Conservation (phyloP, 2,113 vertebrate species). For the Sceloporus undulatus region DNA sequence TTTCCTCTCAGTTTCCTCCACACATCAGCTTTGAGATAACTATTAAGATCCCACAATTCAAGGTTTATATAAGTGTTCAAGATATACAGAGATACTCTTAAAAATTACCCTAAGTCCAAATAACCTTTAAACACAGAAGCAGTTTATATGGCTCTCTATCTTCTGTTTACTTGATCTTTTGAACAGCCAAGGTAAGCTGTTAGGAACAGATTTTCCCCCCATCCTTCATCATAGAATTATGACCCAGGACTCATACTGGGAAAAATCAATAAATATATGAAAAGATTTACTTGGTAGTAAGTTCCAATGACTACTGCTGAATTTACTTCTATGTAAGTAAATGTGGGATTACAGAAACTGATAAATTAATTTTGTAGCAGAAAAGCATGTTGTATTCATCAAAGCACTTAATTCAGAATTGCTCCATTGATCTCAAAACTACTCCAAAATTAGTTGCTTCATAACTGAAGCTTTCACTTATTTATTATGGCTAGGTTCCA, state of each 20-base stretch:
- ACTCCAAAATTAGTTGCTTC: slow-evolving; percentile 31
- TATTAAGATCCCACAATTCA: slow-evolving; percentile 76
- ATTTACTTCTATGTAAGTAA: neutral
- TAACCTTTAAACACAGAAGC: slow-evolving; percentile 60
- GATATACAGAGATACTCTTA: slow-evolving; percentile 59
- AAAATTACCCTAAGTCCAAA: slow-evolving; percentile 64
- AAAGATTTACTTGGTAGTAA: slow-evolving; percentile 1
- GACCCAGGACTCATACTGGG: neutral
- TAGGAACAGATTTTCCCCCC: slow-evolving; percentile 33
- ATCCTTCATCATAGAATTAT: neutral
- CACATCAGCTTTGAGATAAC: slow-evolving; percentile 74
- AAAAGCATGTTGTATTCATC: neutral
- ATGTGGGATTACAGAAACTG: neutral
- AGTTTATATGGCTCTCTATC: slow-evolving; percentile 57
- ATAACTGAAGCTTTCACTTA: slow-evolving; percentile 16
- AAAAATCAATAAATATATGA: neutral
- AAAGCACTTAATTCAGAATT: slow-evolving; percentile 33
- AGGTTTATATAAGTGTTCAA: slow-evolving; percentile 65
- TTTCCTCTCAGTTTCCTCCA: slow-evolving; percentile 79
- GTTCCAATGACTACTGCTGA: neutral
- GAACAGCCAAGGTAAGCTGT: slow-evolving; percentile 42
- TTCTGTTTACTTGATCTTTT: slow-evolving; percentile 57
- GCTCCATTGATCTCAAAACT: slow-evolving; percentile 4
- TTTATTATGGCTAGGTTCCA: slow-evolving; percentile 14
- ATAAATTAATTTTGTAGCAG: slow-evolving; percentile 6